Conservation (phyloP, 2,113 vertebrate genomes). For the Amazona vittata region DNA sequence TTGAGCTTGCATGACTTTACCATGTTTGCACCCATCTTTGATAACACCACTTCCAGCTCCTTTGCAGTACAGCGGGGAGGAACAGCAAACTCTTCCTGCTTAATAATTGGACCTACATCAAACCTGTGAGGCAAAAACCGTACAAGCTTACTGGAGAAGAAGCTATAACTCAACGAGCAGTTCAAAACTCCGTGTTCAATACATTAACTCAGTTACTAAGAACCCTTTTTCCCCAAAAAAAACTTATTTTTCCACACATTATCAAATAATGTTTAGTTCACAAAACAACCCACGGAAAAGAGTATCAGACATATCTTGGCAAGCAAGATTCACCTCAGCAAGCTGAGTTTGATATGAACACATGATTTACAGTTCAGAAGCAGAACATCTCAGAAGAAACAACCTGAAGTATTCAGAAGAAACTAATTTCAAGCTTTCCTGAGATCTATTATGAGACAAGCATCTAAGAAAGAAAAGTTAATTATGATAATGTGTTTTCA, state of each 20-base stretch:
- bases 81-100: constrained; percentile 81
- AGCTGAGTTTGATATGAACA: neutral
- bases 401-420: neutral
- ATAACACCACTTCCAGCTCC: constrained; percentile 81
- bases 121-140: constrained; percentile 78
- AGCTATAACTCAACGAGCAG: neutral
- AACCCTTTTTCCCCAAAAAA: neutral
- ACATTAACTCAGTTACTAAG: neutral
- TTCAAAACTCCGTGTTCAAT: neutral
- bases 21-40: constrained; percentile 84
- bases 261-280: neutral
- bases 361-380: neutral
- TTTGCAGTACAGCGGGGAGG: constrained; percentile 82
- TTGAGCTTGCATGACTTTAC: constrained; percentile 63
- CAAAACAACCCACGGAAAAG: neutral
- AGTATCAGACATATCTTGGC: neutral
- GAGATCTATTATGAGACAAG: neutral
- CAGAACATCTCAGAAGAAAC: neutral
- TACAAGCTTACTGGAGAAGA: neutral
- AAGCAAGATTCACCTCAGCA: neutral
- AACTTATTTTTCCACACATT: neutral
- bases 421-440: neutral
- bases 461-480: neutral
- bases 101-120: constrained; percentile 91
- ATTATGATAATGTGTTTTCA: neutral